A percentile compares a stretch with the other conserved stretches of the same genome.
phyloP scores from a whole-genome alignment of 2,113 vertebrate species.

The Colinus virginianus region DNA sequence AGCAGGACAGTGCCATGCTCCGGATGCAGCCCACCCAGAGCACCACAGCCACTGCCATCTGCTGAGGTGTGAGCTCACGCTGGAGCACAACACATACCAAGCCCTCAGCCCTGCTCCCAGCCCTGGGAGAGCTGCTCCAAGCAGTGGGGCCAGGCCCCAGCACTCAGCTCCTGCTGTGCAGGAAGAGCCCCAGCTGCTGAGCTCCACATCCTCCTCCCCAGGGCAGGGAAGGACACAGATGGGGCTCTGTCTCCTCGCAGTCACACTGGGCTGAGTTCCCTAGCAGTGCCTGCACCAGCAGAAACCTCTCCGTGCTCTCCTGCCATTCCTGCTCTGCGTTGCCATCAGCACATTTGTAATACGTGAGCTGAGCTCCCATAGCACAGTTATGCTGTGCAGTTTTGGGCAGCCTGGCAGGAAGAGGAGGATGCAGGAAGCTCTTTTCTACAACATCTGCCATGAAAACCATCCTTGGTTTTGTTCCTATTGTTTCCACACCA shows the following conservation, averaged over 20 bases:
- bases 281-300: neutral
- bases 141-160: neutral
- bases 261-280: neutral
- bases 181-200: neutral
- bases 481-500: neutral
- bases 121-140: neutral
- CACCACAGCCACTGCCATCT: accelerated
- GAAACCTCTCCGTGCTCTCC: accelerated
- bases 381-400: neutral
- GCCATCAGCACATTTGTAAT: accelerated
- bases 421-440: neutral
- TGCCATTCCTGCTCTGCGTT: neutral
- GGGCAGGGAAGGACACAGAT: accelerated
- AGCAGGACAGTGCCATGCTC: accelerated
- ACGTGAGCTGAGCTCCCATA: neutral
- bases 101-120: neutral
- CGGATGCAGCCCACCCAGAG: accelerated
- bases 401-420: neutral
- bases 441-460: accelerated
- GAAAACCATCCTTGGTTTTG: neutral
- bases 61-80: neutral
- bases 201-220: neutral
- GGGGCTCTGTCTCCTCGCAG: neutral
- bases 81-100: accelerated
- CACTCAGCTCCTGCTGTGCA: accelerated